phyloP scores from a whole-genome alignment of 2,113 vertebrate genomes.

The Oplegnathus fasciatus region DNA sequence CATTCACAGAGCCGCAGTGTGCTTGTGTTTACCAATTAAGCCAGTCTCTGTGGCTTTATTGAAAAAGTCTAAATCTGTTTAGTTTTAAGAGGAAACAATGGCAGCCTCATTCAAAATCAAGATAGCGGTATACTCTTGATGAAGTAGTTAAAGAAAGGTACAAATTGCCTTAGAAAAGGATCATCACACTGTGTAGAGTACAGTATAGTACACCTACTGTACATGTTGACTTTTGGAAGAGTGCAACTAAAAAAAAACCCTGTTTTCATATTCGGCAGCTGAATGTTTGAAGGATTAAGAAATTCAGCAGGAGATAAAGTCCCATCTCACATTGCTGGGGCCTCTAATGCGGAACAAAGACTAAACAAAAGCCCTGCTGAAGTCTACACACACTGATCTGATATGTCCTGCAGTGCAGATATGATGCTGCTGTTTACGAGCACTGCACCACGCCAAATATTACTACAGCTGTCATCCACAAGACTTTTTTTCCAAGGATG shows the following conservation, averaged over 20 bases:
- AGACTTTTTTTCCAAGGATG: too few species aligned
- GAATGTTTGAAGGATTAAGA: conserved; percentile 58
- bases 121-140: too few species aligned
- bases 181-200: background rate
- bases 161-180: too few species aligned
- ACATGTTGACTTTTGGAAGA: conserved; percentile 1
- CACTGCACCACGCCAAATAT: background rate
- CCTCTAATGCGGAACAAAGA: conserved; percentile 69
- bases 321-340: conserved; percentile 44
- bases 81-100: too few species aligned
- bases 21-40: too few species aligned
- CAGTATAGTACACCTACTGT: background rate
- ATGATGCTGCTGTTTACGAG: conserved; percentile 26
- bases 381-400: conserved; percentile 45
- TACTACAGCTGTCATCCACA: background rate
- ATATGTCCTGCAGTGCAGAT: conserved; percentile 41
- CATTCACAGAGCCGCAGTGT: too few species aligned
- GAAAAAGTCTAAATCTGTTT: too few species aligned
- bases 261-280: conserved; percentile 31
- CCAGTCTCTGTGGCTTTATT: too few species aligned
- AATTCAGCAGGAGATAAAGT: conserved; percentile 60
- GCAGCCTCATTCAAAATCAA: too few species aligned
- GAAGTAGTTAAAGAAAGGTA: too few species aligned
- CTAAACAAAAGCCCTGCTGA: conserved; percentile 60
- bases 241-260: background rate